Conservation (phyloP, 2,888 invertebrate genomes). For the Stenolophus ochropezus region DNA sequence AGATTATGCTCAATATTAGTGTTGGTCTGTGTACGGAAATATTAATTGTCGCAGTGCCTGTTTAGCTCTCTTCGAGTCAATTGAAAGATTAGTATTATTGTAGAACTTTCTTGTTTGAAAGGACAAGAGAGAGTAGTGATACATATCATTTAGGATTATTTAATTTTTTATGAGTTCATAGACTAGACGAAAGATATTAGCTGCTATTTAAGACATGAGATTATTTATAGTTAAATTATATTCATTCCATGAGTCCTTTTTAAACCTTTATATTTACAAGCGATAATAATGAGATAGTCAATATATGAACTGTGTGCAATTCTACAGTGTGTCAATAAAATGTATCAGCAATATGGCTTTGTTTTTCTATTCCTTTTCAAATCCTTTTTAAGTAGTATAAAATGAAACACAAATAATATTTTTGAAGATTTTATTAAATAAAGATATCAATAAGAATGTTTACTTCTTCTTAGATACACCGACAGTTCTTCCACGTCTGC, state of each 20-base stretch:
- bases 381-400: neutral
- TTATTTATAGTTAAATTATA: constrained; percentile 12
- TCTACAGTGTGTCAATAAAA: constrained; percentile 32
- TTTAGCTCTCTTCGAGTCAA: constrained; percentile 34
- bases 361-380: neutral
- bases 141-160: neutral
- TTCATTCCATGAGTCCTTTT: constrained; percentile 1
- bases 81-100: constrained; percentile 32
- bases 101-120: neutral
- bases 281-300: constrained; percentile 36
- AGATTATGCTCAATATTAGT: constrained; percentile 33
- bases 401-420: constrained; percentile 46
- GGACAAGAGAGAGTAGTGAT: neutral
- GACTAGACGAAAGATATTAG: constrained; percentile 5
- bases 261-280: constrained; percentile 3
- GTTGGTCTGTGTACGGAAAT: constrained; percentile 17
- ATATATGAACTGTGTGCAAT: constrained; percentile 45
- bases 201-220: neutral
- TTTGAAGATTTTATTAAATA: constrained; percentile 63
- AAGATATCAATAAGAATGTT: constrained; percentile 70
- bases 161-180: neutral
- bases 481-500: constrained; percentile 99
- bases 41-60: constrained; percentile 35
- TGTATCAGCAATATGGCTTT: constrained; percentile 23
- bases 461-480: constrained; percentile 99